phyloP scores from a whole-genome alignment of 92 coral and sea anemone species.

The Actinernus sp. region DNA sequence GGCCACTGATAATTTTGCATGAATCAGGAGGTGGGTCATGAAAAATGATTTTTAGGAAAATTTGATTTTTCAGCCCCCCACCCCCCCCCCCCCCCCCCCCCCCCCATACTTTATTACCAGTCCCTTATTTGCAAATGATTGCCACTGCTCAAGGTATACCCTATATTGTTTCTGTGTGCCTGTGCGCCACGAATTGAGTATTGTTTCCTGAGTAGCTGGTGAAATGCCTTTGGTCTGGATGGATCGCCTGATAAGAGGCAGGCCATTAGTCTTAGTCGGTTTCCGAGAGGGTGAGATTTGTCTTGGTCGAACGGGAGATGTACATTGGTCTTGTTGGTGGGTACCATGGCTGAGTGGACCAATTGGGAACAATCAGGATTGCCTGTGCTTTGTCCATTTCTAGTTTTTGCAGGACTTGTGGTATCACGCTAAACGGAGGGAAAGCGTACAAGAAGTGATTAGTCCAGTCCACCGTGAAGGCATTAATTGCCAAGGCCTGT shows the following conservation, averaged over 20 bases:
- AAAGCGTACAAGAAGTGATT: constrained; percentile 7
- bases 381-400: constrained; percentile 41
- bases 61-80: no score
- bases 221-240: constrained; percentile 37
- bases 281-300: constrained; percentile 36
- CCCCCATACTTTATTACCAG: no score
- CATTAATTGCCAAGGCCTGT: constrained; percentile 55
- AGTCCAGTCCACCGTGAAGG: constrained; percentile 43
- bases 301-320: constrained; percentile 40
- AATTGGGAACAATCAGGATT: constrained; percentile 50
- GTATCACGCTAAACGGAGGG: constrained; percentile 30
- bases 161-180: constrained; percentile 45
- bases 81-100: no score
- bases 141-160: constrained; percentile 54
- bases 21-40: no score
- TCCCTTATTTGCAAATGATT: constrained; percentile 37
- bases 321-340: constrained; percentile 35
- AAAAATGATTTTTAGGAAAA: no score
- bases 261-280: constrained; percentile 7
- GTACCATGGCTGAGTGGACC: constrained; percentile 71
- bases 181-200: constrained; percentile 48
- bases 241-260: background rate
- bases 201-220: constrained; percentile 49
- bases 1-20: no score
- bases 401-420: constrained; percentile 32